A percentile compares a stretch with the other conserved stretches of the same genome.
phyloP scores from a whole-genome alignment of 2,797 vertebrate species.

The Mormyrus proboscirostris region DNA sequence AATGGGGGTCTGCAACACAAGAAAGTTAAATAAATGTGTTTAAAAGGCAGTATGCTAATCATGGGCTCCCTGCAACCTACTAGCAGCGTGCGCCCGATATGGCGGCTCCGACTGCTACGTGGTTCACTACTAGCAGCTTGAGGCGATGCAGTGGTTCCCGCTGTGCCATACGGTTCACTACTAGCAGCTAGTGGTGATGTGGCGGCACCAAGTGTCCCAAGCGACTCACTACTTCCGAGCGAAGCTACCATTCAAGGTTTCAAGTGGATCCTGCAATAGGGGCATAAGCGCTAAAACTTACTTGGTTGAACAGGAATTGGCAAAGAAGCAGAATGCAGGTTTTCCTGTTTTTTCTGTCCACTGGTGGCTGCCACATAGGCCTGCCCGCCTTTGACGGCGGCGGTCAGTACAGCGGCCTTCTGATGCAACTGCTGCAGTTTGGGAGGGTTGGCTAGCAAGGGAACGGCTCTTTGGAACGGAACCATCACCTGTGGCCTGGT shows the following conservation, averaged over 20 bases:
- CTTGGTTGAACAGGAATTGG: slow-evolving; percentile 40
- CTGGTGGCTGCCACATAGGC: slow-evolving; percentile 41
- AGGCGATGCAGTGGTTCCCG: background rate
- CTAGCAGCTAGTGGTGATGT: background rate
- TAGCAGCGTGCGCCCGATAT: background rate
- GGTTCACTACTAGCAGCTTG: background rate
- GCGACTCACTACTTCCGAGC: background rate
- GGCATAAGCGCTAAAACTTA: slow-evolving; percentile 37
- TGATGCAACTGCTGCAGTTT: slow-evolving; percentile 47
- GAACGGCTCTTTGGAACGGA: slow-evolving; percentile 39
- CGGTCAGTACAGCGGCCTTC: slow-evolving; percentile 40
- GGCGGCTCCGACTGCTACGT: background rate
- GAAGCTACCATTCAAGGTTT: background rate
- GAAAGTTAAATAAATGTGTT: background rate
- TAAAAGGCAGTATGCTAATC: background rate
- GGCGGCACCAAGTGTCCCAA: background rate
- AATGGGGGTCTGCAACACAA: background rate
- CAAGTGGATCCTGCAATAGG: background rate
- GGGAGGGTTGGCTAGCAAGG: slow-evolving; percentile 9
- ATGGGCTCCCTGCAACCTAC: background rate
- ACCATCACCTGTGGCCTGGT: slow-evolving; percentile 51
- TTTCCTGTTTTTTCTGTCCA: slow-evolving; percentile 42
- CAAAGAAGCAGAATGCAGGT: background rate
- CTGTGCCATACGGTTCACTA: background rate
- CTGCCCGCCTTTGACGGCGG: slow-evolving; percentile 52